Evolutionary conservation across 2,113 vertebrate genomes (phyloP), one percentile per base, ranked within the genome.

Genomic region (Progne subis): DNA sequence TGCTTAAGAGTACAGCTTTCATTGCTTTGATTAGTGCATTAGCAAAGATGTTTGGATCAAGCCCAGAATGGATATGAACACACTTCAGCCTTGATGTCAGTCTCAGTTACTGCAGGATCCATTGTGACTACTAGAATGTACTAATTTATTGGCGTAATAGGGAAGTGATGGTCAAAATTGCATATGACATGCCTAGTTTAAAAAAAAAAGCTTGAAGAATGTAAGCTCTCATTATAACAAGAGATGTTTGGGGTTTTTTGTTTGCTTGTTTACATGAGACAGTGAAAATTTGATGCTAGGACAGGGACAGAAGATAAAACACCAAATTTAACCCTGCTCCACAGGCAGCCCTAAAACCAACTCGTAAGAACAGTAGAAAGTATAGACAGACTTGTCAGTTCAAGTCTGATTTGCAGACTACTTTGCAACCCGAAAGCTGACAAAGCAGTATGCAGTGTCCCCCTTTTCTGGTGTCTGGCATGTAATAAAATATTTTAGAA

Each of bases 241-340:
- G 74, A 88, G 19, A 34, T 49, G 8, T 52, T 19, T 41, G 13
- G 12, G 11, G 4, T 1, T 7, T 57, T 84, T 55, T 53, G 37
- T 37, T 49, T 29, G 25, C 29, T 37, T 65, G 14, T 79, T 88
- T 37, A 37, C 31, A 53, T 78, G 32, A 69, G 28, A 52, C 10
- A 65, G 28, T 70, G 32, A 43, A 23, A 60, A 52, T 28, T n/a
- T 64, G 55, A 72, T 85, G 18, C 70, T 52, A 23, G 20, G 10
- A 5, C 0, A 2, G 17, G 14, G 7, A 16, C 0, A 5, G 49
- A 82, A 63, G 55, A 34, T 12, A 53, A 74, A 83, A 28, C 7
- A 23, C 12, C 15, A 41, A 3, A 31, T 2, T 34, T 39, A 31
- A 6, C 12, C 2, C 6, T 11, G 8, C 5, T 74, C 16, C 61